Evolutionary conservation across 2,797 vertebrate species (phyloP), one percentile per base, ranked within the genome.

Genomic region (Gymnoscopelus braueri): DNA sequence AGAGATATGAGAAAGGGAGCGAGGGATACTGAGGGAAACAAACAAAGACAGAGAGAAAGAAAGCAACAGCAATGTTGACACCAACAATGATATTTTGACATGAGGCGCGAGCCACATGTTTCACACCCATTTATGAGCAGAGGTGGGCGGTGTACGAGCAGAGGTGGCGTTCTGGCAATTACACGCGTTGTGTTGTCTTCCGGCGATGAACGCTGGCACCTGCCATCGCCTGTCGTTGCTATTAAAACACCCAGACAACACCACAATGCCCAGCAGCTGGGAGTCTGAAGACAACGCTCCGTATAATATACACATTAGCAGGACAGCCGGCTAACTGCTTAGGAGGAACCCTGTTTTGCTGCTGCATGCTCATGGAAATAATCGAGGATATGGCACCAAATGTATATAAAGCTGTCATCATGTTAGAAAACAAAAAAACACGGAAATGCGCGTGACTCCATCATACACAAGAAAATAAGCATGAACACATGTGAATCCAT

Each of bases 231-330:
- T 77, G 55, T 59, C 19, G 65, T 23, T 58, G 65, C 59, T 63
- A 53, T 74, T 67, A 39, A 0, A 53, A 44, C 63, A 39, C 61
- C 1, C 0, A 39, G 53, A 63, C 32, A 73, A 67, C 26, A 57
- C 62, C n/a, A 6, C 29, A 35, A 19, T 52, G 14, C 50, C 39
- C 14, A 77, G 56, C 26, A 61, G 58, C 67, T 8, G 14, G 3
- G 47, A 47, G 6, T 4, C 5, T 19, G 29, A 13, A 26, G 23
- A 32, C 9, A 26, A 23, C 19, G 14, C 71, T 71, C 26, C 60
- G 65, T 76, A 63, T 24, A 68, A 74, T 60, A 56, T 8, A 75
- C 59, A 63, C 71, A 77, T 64, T 66, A 79, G 4, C 61, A 68
- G 61, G 58, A 26, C 58, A 44, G 32, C 35, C n/a, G 4, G 24